A percentile compares a stretch with the other conserved stretches of the same genome.
These are phyloP conservation scores for Thaleichthys pacificus DNA, from an alignment of 2,797 vertebrate species.

Conservation along the genomic window DNA sequence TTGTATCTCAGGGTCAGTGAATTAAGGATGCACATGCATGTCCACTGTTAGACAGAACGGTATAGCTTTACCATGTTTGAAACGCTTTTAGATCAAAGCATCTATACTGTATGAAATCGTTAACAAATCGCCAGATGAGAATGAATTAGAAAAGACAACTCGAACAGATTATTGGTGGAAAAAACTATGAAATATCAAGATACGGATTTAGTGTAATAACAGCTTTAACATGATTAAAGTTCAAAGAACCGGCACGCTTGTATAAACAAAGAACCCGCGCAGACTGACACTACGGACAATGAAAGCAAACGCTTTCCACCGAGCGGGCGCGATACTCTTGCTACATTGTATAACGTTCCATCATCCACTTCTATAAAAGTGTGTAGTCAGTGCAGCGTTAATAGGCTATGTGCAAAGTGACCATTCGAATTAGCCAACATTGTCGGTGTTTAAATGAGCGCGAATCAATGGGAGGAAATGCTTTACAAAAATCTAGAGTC, in stretches of 20 bases:
- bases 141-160: too few relatives aligned
- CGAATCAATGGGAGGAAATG: conserved; percentile 24
- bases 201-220: not conserved
- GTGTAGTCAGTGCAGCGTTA: not conserved
- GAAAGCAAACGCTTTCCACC: conserved; percentile 40
- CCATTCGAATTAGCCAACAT: not conserved
- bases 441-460: conserved; percentile 37
- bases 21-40: not conserved
- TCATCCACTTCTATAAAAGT: not conserved
- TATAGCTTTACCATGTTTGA: not conserved
- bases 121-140: too few relatives aligned
- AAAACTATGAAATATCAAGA: too few relatives aligned
- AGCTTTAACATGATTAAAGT: conserved; percentile 3
- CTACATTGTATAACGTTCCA: conserved; percentile 9
- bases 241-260: conserved; percentile 56
- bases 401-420: not conserved
- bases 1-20: not conserved
- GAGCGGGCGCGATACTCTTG: conserved; percentile 33
- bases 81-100: too few relatives aligned
- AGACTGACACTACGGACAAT: conserved; percentile 68
- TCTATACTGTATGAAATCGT: too few relatives aligned
- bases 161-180: too few relatives aligned
- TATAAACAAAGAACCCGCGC: conserved; percentile 80
- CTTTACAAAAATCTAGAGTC: conserved; percentile 34
- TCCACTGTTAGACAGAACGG: not conserved